Evolutionary conservation across 2,113 vertebrate genomes (phyloP).

Genomic region (Axis porcinus): DNA sequence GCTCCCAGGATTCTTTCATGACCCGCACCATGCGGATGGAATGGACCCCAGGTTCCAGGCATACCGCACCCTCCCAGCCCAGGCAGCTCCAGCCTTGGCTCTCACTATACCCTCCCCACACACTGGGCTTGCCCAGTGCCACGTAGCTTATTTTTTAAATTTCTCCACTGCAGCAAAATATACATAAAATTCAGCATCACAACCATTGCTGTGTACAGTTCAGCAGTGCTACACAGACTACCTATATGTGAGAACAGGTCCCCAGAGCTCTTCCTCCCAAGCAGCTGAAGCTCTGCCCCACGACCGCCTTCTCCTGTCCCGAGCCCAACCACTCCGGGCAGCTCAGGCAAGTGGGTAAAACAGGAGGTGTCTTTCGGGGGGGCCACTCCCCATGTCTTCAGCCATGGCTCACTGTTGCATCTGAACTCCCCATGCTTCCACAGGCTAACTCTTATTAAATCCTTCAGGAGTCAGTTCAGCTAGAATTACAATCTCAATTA

Average conservation of each 20-base stretch:
- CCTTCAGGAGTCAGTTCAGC: background rate
- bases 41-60: background rate
- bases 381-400: background rate
- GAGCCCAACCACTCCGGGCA: background rate
- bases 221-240: too few relatives aligned
- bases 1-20: background rate
- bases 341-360: background rate
- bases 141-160: background rate
- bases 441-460: background rate
- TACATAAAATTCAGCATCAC: background rate
- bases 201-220: too few relatives aligned
- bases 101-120: background rate
- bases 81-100: background rate
- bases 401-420: background rate
- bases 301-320: background rate
- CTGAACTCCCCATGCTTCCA: background rate
- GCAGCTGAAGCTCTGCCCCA: background rate
- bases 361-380: background rate
- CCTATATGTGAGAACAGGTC: background rate
- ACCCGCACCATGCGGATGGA: fast-evolving
- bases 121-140: background rate
- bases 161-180: background rate
- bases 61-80: fast-evolving
- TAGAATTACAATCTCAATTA: background rate
- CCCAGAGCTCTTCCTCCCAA: background rate